Base-by-base conservation (phyloP, 2,113 vertebrate genomes). In the Macquaria ambigua region DNA sequence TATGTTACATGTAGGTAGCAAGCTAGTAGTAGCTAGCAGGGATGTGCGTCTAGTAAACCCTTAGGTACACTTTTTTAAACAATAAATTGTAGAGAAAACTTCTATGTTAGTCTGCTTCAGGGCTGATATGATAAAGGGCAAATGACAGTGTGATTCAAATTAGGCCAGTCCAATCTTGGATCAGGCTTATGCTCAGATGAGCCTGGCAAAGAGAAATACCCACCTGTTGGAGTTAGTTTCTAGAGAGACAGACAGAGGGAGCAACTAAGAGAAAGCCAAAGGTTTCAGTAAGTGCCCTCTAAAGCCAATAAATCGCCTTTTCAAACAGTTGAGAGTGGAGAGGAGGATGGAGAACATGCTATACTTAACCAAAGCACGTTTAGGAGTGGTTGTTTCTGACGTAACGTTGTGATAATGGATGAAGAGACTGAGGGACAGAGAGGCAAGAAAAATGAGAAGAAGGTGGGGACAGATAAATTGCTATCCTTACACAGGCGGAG, bases 391-490 rank as follows among this genome's bases (percentile, higher is more conserved):
- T 56, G 14, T 39, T 76, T 79, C 2, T 71, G 72, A 52, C 7
- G 5, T 73, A 69, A 75, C 21, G 8, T 39, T 41, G 21, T 31
- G 12, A 41, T 0, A 48, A 78, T 66, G 55, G 4, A 52, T 74
- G 18, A 25, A 31, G 66, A 55, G n/a, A 46, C 12, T 21, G 20
- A 52, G 11, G 5, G 15, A 66, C 18, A 68, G 58, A 71, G 52
- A 52, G 43, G 31, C 53, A 87, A 56, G 28, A 75, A 68, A 81
- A 68, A 77, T n/a, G 31, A 41, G 69, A 82, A 70, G 25, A 73
- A 71, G 58, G 63, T 61, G 81, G 64, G 70, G 70, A 69, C 48
- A 23, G 39, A 81, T 81, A 64, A 48, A 76, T 81, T 71, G 62
- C 41, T 74, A 8, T 76, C 37, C 23, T 78, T 67, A 18, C 59